These are phyloP conservation scores for Timema podura DNA, from an alignment of 2,888 invertebrate species.

Conservation along the genomic window DNA sequence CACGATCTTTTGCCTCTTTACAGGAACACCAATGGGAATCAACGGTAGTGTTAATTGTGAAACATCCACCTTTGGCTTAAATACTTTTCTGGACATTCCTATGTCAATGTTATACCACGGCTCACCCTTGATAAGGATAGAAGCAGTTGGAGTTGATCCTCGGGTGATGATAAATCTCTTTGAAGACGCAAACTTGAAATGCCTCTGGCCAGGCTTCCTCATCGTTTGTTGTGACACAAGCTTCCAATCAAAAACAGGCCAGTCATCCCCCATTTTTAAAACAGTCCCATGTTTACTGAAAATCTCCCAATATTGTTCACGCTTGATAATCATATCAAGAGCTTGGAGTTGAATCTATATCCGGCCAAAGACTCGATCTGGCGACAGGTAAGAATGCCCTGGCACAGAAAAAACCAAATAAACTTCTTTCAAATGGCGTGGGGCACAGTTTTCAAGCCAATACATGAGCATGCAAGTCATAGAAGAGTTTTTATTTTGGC, in stretches of 20 bases:
- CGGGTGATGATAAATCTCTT: not conserved
- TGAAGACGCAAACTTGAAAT: not conserved
- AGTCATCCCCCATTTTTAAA: not conserved
- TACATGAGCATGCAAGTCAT: not conserved
- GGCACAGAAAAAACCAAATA: not conserved
- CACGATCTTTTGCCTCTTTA: too few relatives aligned
- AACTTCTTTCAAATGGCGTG: not conserved
- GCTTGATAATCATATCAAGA: not conserved
- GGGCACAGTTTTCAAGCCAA: not conserved
- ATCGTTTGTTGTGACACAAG: not conserved
- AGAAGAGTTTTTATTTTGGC: not conserved
- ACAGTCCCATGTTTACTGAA: not conserved
- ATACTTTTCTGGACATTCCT: not conserved
- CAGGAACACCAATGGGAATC: too few relatives aligned
- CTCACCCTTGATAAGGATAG: not conserved
- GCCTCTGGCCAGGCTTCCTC: not conserved
- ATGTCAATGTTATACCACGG: not conserved
- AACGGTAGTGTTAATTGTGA: too few relatives aligned
- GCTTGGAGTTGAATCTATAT: not conserved
- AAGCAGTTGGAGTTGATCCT: not conserved
- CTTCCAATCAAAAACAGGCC: not conserved
- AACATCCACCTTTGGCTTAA: too few relatives aligned
- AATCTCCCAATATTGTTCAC: conserved; percentile 2
- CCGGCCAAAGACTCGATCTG: not conserved
- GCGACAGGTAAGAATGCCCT: not conserved